Percentiles rank a stretch among this genome's conserved stretches.
Evolutionary conservation across 2,888 invertebrate species (phyloP).

Genomic region (Tipula vernalis): DNA sequence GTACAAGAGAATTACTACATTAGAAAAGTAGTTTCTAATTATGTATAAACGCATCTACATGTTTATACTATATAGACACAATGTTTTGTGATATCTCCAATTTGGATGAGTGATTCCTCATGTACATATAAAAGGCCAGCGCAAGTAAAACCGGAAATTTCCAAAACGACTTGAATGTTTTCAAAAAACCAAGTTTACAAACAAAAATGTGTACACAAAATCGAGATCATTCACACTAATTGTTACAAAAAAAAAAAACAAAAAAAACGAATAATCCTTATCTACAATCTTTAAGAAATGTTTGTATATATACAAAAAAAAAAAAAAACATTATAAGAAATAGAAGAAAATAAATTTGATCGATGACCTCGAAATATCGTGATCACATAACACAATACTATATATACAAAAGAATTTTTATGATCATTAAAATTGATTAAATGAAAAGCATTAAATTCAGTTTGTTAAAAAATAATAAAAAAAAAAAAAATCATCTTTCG

Average conservation of each 20-base stretch:
- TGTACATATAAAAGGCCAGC: neutral
- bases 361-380: constrained; percentile 4
- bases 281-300: neutral
- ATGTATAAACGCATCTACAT: neutral
- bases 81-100: neutral
- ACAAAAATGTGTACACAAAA: neutral
- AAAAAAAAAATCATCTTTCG: neutral
- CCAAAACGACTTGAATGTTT: neutral
- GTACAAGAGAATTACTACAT: neutral
- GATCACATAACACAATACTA: neutral
- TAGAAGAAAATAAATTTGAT: neutral
- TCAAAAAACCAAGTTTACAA: neutral
- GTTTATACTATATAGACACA: neutral
- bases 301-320: neutral
- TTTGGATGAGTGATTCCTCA: neutral
- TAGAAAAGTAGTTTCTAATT: neutral
- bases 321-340: neutral
- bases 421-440: constrained; percentile 4
- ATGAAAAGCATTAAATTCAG: constrained; percentile 4
- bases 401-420: neutral
- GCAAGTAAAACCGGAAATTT: neutral
- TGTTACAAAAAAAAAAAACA: neutral
- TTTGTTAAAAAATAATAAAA: neutral
- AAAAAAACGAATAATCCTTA: neutral
- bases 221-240: constrained; percentile 4